phyloP scores from a whole-genome alignment of 2,888 invertebrate species.

The Steinernema scapterisci region DNA sequence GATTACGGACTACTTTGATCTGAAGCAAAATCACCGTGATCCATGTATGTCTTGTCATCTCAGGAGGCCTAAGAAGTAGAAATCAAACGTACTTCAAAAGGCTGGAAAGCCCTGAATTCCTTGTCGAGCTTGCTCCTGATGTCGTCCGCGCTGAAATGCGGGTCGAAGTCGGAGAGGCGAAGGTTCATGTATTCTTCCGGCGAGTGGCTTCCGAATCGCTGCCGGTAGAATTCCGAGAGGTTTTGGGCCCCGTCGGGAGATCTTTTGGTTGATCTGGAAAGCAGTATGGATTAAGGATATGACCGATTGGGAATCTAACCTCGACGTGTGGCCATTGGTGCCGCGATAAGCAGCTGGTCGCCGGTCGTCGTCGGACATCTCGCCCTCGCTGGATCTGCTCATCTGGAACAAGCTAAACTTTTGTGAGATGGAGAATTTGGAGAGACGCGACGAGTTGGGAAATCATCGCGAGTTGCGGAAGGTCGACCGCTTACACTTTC shows the following conservation, averaged over 20 bases:
- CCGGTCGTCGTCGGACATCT: conserved; percentile 11
- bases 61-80: background rate
- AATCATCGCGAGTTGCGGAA: no score
- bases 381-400: conserved; percentile 10
- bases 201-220: conserved; percentile 65
- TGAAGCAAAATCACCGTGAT: conserved; percentile 34
- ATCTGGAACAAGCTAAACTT: background rate
- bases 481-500: no score
- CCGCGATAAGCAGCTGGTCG: conserved; percentile 1
- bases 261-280: background rate
- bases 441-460: no score
- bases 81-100: conserved; percentile 60
- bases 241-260: conserved; percentile 9
- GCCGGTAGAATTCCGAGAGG: conserved; percentile 52
- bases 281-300: background rate
- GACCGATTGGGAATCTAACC: background rate
- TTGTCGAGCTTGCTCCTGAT: conserved; percentile 54
- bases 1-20: conserved; percentile 65
- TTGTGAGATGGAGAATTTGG: no score
- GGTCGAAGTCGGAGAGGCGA: conserved; percentile 61
- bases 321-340: conserved; percentile 3
- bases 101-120: conserved; percentile 58
- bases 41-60: background rate
- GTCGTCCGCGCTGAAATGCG: conserved; percentile 56
- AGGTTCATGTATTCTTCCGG: conserved; percentile 67